These are phyloP conservation scores for Acronicta alni DNA, from an alignment of 2,888 invertebrate species.

Conservation along the genomic window DNA sequence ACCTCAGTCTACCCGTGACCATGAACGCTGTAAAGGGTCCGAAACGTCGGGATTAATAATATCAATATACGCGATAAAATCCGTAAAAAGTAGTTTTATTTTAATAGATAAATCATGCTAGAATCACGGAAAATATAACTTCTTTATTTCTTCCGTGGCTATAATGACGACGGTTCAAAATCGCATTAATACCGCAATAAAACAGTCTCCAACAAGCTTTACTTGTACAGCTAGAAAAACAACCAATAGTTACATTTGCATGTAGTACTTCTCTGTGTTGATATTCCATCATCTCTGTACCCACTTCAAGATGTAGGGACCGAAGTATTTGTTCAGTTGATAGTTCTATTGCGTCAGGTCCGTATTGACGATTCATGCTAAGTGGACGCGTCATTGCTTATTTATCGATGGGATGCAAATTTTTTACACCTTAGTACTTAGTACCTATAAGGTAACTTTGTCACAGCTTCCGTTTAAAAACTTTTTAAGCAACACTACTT, in stretches of 20 bases:
- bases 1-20: too few species aligned
- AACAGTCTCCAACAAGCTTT: background rate
- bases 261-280: conserved; percentile 1
- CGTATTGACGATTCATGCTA: conserved; percentile 11
- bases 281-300: conserved; percentile 6
- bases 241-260: background rate
- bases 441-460: background rate
- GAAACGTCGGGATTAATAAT: too few species aligned
- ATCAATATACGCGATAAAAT: too few species aligned
- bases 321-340: background rate
- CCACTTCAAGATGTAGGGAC: conserved; percentile 8
- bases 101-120: too few species aligned
- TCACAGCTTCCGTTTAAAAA: conserved; percentile 7
- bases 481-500: too few species aligned
- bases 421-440: background rate
- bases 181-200: too few species aligned
- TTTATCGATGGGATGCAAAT: conserved; percentile 16
- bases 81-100: too few species aligned
- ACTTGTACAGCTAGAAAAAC: background rate
- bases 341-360: conserved; percentile 7
- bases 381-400: conserved; percentile 25
- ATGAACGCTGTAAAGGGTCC: too few species aligned
- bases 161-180: too few species aligned
- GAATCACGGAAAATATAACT: too few species aligned
- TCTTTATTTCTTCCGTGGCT: too few species aligned